Evolutionary conservation across 2,797 vertebrate species (phyloP), one percentile per base, ranked within the genome.

Genomic region (Manis javanica): DNA sequence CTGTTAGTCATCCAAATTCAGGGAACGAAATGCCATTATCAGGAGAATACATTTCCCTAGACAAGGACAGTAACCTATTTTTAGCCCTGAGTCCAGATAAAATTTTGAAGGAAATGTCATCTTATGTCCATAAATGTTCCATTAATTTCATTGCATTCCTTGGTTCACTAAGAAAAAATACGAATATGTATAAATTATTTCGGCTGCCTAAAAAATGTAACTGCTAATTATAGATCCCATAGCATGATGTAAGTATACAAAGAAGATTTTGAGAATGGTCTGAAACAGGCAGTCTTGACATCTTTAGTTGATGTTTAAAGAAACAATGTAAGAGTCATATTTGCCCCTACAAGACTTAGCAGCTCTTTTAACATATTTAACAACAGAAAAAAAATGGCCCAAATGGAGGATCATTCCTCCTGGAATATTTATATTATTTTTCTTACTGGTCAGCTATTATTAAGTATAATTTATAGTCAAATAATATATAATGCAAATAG

Each of bases 171-270:
- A 94, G 66, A 66, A 31, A 11, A 31, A 29, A 31, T 37, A 29
- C 5, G 16, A 6, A 81, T 6, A 63, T 51, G 2, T 15, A 23
- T 0, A 81, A 26, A 77, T 91, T 74, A 89, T 87, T 78, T 85
- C 49, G 87, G 51, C 18, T 77, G 81, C 49, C 39, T 74, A 68
- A 71, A 91, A 77, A 34, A 9, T n/a, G 15, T 5, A 71, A 39
- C 19, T 93, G n/a, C 46, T 81, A 68, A 59, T 87, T 96, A 84
- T 71, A 83, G 63, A 87, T 86, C 63, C 59, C 51, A 92, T 26
- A 21, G 34, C 24, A 88, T 11, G 71, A 71, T 19, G 1, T 26
- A 68, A 61, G 0, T 29, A 64, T 51, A 74, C 78, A 72, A 77
- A 24, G 24, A 84, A 26, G 1, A 83, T 53, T 51, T 61, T 91